Base-by-base conservation (phyloP, 2,888 invertebrate genomes). In the Criorhina ranunculi region DNA sequence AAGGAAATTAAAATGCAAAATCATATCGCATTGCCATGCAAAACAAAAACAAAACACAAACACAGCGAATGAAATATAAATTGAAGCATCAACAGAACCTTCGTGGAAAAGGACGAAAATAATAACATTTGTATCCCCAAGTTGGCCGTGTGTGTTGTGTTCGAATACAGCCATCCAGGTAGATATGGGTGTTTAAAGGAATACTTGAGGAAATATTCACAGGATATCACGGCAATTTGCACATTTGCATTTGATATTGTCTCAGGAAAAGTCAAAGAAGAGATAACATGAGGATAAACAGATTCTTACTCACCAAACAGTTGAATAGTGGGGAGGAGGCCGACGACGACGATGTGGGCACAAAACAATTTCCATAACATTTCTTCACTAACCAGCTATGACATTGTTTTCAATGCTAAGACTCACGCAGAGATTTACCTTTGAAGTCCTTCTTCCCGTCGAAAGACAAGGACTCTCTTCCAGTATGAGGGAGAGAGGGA, bases 221-320 rank as follows among this genome's bases (percentile, higher is more conserved):
- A 75, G 73, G 73, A 75, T 85, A 85, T 85, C 75, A 70, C 57
- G 70, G 75, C 66, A 85, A 76, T 75, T 76, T 69, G 31, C 37
- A 66, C 69, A 85, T 85, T 80, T 85, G 66, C 80, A 80, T 85
- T 66, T 70, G 70, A 85, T 75, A 73, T 79, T 72, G 44, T 62
- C 11, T 15, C 1, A 29, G 12, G 29, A 15, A 46, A 57, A 35
- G 29, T 24, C 40, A 35, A 35, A 24, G 24, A 44, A 42, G 66
- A 46, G 33, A 67, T 35, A 62, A 81, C 33, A 44, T 33, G 33
- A 37, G 19, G 33, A 67, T 83, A 78, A 83, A 73, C 57, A 75
- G 83, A 75, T 64, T 37, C 55, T 59, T 57, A 75, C 24, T 3
- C 24, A 24, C 24, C 24, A 3, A 3, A 24, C 24, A 24, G 24